phyloP scores from a whole-genome alignment of 1,140 invertebrate species.

The Diorhabda carinulata region DNA sequence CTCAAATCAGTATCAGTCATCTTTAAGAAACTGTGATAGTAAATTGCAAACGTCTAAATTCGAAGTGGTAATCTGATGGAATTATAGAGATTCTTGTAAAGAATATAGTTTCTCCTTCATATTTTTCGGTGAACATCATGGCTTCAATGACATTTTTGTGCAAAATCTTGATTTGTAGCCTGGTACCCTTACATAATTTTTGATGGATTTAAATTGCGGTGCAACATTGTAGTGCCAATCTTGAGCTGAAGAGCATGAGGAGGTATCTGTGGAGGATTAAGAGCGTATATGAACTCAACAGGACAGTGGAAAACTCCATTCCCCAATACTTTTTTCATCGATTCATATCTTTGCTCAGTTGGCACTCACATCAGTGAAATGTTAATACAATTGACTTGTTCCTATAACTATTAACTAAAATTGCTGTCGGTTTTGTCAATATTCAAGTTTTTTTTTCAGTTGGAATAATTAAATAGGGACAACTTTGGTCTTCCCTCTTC shows the following conservation, averaged over 20 bases:
- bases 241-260: slow-evolving; percentile 45
- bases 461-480: no score
- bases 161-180: slow-evolving; percentile 36
- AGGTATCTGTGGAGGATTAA: slow-evolving; percentile 40
- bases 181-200: slow-evolving; percentile 47
- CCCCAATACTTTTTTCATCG: neutral
- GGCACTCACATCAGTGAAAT: neutral
- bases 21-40: slow-evolving; percentile 32
- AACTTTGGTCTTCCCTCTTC: no score
- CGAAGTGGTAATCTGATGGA: slow-evolving; percentile 37
- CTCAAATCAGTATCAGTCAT: no score
- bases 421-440: no score
- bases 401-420: no score
- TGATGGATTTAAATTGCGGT: slow-evolving; percentile 46
- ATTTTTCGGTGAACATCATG: slow-evolving; percentile 31
- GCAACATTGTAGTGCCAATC: slow-evolving; percentile 43
- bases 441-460: no score
- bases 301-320: slow-evolving; percentile 34
- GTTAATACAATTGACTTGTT: no score
- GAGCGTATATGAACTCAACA: slow-evolving; percentile 32
- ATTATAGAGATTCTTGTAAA: slow-evolving; percentile 43
- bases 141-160: slow-evolving; percentile 36
- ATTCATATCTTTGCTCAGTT: neutral
- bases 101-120: slow-evolving; percentile 38
- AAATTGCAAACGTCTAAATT: slow-evolving; percentile 51